Conservation (phyloP, 2,113 vertebrate species). For the Hydropotes inermis region DNA sequence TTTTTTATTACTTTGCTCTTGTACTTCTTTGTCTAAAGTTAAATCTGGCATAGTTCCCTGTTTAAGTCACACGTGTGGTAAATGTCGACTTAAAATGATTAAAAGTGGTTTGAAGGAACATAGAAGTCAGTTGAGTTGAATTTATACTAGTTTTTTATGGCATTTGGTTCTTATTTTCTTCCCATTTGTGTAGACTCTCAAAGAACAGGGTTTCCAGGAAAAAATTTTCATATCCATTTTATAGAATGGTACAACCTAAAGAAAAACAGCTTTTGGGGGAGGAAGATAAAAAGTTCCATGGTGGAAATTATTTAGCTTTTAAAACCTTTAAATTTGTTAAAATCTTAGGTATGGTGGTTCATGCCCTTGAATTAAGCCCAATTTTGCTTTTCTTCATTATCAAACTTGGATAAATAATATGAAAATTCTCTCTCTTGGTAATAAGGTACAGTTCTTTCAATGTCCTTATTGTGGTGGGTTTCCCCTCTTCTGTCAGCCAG, state of each 20-base stretch:
- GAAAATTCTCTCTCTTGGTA: not conserved
- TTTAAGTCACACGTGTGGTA: not conserved
- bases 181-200: not conserved
- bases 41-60: not conserved
- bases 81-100: not conserved
- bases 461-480: not conserved
- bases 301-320: not conserved
- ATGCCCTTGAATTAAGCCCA: not conserved
- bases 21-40: not conserved
- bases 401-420: not conserved
- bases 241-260: not conserved
- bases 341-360: not conserved
- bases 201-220: not conserved
- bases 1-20: conserved; percentile 32
- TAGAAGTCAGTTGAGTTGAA: not conserved
- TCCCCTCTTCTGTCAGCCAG: not conserved
- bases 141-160: not conserved
- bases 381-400: not conserved
- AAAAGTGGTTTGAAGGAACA: not conserved
- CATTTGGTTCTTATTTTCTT: not conserved
- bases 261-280: not conserved
- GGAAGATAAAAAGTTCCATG: not conserved
- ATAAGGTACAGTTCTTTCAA: not conserved
- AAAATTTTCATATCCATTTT: not conserved
- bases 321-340: not conserved